Conservation (phyloP, 2,888 invertebrate genomes). For the Sesia apiformis region DNA sequence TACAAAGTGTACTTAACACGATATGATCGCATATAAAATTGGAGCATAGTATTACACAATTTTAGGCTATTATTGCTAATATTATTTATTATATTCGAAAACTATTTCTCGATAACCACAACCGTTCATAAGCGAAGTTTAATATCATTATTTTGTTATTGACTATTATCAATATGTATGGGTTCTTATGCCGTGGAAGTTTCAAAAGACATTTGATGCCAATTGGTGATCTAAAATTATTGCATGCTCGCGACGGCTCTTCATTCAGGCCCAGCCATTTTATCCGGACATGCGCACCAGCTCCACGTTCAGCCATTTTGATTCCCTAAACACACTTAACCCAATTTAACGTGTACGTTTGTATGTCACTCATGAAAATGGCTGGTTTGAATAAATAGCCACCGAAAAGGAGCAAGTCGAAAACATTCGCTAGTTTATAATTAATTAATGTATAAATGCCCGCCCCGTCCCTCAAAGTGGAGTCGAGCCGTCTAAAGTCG, state of each 20-base stretch:
- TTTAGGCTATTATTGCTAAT: constrained; percentile 71
- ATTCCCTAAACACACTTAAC: constrained; percentile 58
- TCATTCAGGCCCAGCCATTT: constrained; percentile 43
- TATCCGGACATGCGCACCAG: constrained; percentile 51
- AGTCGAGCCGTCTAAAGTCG: constrained; percentile 13
- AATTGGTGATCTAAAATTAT: constrained; percentile 35
- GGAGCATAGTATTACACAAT: constrained; percentile 46
- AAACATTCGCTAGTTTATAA: constrained; percentile 47
- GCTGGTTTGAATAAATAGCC: constrained; percentile 50
- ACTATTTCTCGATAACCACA: constrained; percentile 73
- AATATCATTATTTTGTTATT: constrained; percentile 68
- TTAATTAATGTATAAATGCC: constrained; percentile 38
- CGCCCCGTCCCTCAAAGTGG: constrained; percentile 9
- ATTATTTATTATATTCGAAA: constrained; percentile 65
- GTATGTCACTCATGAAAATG: constrained; percentile 19
- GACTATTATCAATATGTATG: constrained; percentile 66
- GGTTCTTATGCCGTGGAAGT: constrained; percentile 17
- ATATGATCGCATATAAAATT: constrained; percentile 65
- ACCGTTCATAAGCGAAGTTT: constrained; percentile 74
- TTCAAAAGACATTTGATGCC: constrained; percentile 47
- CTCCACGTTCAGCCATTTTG: constrained; percentile 53
- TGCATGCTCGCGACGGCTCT: constrained; percentile 38
- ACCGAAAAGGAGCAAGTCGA: constrained; percentile 31
- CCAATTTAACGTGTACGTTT: constrained; percentile 34
- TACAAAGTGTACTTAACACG: constrained; percentile 41